A percentile compares a stretch with the other conserved stretches of the same genome.
Evolutionary conservation across 2,113 vertebrate species (phyloP).

Genomic region (Entomyzon cyanotis): DNA sequence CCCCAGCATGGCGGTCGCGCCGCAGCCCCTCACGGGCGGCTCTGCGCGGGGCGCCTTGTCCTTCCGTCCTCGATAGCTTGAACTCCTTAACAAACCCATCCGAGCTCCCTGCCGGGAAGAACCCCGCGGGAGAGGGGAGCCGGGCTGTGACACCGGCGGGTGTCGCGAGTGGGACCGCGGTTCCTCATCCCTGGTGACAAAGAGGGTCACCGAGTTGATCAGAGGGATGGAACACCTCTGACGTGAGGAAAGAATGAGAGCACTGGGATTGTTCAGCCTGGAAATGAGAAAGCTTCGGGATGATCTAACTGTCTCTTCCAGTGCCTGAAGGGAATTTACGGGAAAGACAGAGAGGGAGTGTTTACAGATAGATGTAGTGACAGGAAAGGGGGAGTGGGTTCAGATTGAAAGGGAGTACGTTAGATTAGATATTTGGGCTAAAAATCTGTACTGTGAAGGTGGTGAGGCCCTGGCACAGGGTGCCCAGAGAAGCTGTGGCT

Average conservation of each 20-base stretch:
- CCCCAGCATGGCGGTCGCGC: accelerated
- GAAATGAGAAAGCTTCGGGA: not conserved
- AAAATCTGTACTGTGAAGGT: too few species aligned
- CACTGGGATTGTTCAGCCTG: not conserved
- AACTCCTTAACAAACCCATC: not conserved
- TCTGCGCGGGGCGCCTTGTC: not conserved
- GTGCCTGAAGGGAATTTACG: not conserved
- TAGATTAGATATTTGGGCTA: too few species aligned
- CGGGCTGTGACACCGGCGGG: too few species aligned
- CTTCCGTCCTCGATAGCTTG: not conserved
- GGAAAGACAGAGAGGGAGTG: not conserved
- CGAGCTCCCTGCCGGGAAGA: not conserved
- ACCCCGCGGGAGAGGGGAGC: too few species aligned
- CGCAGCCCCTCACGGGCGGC: accelerated
- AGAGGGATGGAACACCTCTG: not conserved
- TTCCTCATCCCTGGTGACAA: too few species aligned
- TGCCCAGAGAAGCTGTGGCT: not conserved
- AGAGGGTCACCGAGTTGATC: not conserved
- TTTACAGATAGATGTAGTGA: not conserved
- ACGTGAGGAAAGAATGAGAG: not conserved
- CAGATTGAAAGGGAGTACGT: not conserved
- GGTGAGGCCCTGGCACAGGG: not conserved
- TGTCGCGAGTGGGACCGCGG: not conserved
- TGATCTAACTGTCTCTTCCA: not conserved
- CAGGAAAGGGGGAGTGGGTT: not conserved